A percentile compares a stretch with the other conserved stretches of the same genome.
Evolutionary conservation across 2,797 vertebrate species (phyloP).

Genomic region (Agapornis canus): DNA sequence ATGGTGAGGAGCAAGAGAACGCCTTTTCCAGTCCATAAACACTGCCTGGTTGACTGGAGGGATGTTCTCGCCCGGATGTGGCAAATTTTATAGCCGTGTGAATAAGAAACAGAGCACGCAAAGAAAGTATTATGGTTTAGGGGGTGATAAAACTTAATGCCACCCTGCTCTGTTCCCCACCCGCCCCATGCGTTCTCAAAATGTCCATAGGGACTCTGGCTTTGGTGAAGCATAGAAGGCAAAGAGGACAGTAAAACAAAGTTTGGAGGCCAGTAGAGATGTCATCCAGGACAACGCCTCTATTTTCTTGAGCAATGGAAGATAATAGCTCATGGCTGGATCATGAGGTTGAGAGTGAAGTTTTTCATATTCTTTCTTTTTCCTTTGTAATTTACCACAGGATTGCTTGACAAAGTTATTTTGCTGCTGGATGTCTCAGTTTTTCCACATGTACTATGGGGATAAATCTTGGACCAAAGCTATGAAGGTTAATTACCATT

Average conservation of each 20-base stretch:
- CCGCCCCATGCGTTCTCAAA: neutral
- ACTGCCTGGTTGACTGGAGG: slow-evolving; percentile 7
- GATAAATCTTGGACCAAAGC: neutral
- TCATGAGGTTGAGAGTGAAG: neutral
- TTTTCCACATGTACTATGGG: neutral
- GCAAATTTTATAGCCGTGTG: slow-evolving; percentile 22
- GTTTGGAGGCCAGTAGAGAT: neutral
- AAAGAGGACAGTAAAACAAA: neutral
- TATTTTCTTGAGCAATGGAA: neutral
- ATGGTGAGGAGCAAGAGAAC: neutral
- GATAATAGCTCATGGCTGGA: neutral
- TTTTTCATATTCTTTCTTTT: neutral
- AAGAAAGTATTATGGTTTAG: slow-evolving; percentile 49
- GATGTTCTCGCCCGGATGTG: neutral
- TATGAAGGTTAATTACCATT: neutral
- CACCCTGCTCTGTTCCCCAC: neutral
- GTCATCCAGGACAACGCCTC: neutral
- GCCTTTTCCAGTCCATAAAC: slow-evolving; percentile 40
- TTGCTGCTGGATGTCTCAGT: neutral
- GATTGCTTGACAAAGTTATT: neutral
- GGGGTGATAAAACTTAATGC: neutral
- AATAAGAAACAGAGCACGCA: slow-evolving; percentile 48
- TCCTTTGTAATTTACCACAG: slow-evolving; percentile 5
- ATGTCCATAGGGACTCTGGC: neutral
- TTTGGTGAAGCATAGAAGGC: neutral